Evolutionary conservation across 2,113 vertebrate species (phyloP).

Genomic region (Onychostoma macrolepis): DNA sequence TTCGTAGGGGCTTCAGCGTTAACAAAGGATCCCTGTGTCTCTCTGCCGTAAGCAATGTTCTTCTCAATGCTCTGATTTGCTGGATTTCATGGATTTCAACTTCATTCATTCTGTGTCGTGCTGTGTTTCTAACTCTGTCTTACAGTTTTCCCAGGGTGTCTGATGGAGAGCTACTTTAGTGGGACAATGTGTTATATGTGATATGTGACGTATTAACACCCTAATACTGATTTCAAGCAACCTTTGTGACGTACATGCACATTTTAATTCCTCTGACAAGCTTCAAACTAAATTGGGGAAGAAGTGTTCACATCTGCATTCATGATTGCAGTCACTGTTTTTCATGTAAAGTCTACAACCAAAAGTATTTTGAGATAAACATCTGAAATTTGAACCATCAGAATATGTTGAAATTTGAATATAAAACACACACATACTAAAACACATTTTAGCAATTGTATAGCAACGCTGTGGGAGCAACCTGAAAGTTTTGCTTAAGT

Average conservation of each 20-base stretch:
- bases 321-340: background rate
- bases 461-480: background rate
- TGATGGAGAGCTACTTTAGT: background rate
- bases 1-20: background rate
- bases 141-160: background rate
- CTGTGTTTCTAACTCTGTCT: slow-evolving; percentile 9
- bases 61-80: background rate
- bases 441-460: too few species aligned
- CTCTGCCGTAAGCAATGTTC: background rate
- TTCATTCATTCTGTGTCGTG: background rate
- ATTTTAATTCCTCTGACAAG: background rate
- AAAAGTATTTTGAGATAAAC: background rate
- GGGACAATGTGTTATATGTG: background rate
- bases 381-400: background rate
- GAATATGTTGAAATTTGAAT: too few species aligned
- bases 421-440: too few species aligned
- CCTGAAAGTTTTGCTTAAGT: background rate
- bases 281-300: background rate
- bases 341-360: background rate
- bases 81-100: slow-evolving; percentile 9
- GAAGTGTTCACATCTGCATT: background rate
- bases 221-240: background rate
- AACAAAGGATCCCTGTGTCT: background rate
- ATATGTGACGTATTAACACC: background rate
- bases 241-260: background rate